Evolutionary conservation across 2,113 vertebrate genomes (phyloP).

Genomic region (Fulica atra): DNA sequence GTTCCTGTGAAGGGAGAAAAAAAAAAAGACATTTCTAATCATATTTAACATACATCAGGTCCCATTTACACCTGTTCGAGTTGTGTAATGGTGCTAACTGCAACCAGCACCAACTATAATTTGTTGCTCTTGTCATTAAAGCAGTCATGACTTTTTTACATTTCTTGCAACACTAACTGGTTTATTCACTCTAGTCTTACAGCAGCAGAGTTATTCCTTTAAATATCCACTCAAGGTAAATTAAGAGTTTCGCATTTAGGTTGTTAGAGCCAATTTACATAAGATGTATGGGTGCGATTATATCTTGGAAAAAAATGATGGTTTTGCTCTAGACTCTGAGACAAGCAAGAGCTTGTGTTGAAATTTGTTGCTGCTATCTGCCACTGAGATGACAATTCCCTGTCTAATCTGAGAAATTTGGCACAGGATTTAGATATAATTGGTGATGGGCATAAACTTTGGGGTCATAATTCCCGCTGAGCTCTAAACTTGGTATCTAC

Average conservation of each 20-base stretch:
- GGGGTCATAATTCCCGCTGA: not conserved
- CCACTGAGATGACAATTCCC: not conserved
- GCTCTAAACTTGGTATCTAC: not conserved
- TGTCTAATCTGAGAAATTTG: not conserved
- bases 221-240: not conserved
- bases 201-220: not conserved
- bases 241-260: not conserved
- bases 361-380: not conserved
- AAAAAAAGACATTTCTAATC: not conserved
- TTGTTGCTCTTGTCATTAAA: not conserved
- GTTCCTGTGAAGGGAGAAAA: not conserved
- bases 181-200: not conserved
- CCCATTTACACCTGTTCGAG: not conserved
- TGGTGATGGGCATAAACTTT: not conserved
- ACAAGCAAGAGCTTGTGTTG: not conserved
- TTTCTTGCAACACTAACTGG: not conserved
- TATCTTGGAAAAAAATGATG: not conserved
- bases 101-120: not conserved
- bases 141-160: not conserved
- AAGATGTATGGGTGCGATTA: not conserved
- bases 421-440: not conserved
- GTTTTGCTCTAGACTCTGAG: not conserved
- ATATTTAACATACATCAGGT: not conserved
- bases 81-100: not conserved
- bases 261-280: not conserved